Base-by-base conservation (phyloP, 2,888 invertebrate species). In the Troglohyphantes excavatus region DNA sequence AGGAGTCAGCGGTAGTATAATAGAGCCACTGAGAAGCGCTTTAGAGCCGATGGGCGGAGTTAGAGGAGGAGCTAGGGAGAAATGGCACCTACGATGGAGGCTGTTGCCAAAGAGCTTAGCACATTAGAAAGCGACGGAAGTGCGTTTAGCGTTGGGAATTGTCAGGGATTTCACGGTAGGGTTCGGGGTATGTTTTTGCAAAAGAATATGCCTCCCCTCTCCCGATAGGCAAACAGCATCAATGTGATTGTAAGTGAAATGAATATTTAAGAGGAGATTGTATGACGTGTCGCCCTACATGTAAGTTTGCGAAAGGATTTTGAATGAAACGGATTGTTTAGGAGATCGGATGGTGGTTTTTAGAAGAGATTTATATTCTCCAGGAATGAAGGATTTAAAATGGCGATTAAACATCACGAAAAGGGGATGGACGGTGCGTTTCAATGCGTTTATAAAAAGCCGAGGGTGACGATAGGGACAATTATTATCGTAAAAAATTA, bases 101-200 rank as follows among this genome's bases (percentile, higher is more conserved):
- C 59, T 70, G 70, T 70, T 68, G 70, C 67, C 85, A 70, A 70
- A 78, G 68, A 21, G 85, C 83, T 86, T 86, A 86, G 76, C 78
- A 78, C 76, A 78, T 86, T 70, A 70, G 43, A 19, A 78, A 68
- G 78, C 61, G 75, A 29, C 65, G 61, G 83, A 83, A 73, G 68
- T 67, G 70, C 61, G 21, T 61, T 73, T 73, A 26, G 43, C 63
- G 46, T 63, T 46, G 76, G 67, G 26, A 59, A 76, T 29, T 78
- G 82, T 89, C 68, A 82, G 82, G 59, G 67, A 89, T 89, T 89
- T 89, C 88, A 89, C 68, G 88, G 88, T 82, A 21, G 61, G 70
- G 76, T 76, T 17, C 39, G 17, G 65, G 59, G 59, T 79, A 33
- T 33, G 33, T 53, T 53, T 53, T 53, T 53, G n/a, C 17, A 53